Base-by-base conservation (phyloP, 2,888 invertebrate genomes). In the Griposia aprilina region DNA sequence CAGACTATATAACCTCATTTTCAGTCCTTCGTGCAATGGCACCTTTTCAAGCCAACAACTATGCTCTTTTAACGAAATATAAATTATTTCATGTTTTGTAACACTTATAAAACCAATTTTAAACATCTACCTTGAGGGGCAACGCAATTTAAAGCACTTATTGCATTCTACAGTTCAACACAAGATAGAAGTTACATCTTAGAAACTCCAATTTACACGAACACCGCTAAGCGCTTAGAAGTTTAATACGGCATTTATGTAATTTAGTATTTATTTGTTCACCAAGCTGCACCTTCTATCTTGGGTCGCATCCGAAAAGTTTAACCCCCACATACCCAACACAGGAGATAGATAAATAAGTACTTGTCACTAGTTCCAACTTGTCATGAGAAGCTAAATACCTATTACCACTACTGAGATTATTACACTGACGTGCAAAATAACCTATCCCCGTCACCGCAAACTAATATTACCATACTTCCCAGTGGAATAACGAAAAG, bases 371-470 rank as follows among this genome's bases (percentile, higher is more conserved):
- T 84, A 65, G 55, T 81, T 63, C 76, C 76, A 84, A 78, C 62
- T 88, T 90, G 90, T 91, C 90, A 91, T 91, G 90, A 87, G 74
- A 85, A 89, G 83, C 85, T 83, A 67, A 76, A 74, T 57, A 76
- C 41, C 41, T 76, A 81, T 55, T 17, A 80, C 50, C n/a, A 70
- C 72, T 79, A 85, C 55, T 76, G 63, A 70, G 70, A 74, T 67
- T 67, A 70, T 73, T 77, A 78, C 80, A 83, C 63, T 78, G 62
- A 70, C 73, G 81, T 70, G 80, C 76, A 85, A 67, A 69, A 72
- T 60, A 7, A 36, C n/a, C 7, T 60, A 30, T 30, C n/a, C 3
- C 30, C 41, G 0, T 10, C 36, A 76, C 41, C 36, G 4, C 17
- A 36, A 30, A 17, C 7, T 8, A 11, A 62, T 36, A 23, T 36